Base-by-base conservation (phyloP, 1,140 invertebrate genomes). In the Zaprionus vittiger region DNA sequence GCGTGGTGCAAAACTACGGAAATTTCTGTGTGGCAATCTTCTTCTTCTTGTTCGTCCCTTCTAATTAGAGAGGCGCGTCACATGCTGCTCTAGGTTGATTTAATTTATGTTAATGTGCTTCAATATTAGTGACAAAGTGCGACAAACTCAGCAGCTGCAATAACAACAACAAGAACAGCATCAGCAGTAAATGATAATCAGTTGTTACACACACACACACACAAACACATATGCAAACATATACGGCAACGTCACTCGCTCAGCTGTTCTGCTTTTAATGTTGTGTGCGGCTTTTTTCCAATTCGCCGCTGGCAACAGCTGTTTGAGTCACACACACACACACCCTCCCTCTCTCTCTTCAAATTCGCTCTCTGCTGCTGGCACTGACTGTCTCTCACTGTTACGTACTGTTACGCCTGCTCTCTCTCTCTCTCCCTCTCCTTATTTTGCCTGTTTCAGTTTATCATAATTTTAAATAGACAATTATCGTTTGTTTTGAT, bases 391-490 rank as follows among this genome's bases (percentile, higher is more conserved):
- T 49, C 63, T 20, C 24, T 28, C 26, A 28, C 41, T 26, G n/a
- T 52, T 47, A 47, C 41, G 41, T 47, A 9, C n/a, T 47, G 41
- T 47, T 47, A 17, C 55, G 12, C 24, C 38, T 7, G n/a, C 74
- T 22, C 55, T 71, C 52, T 31, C 28, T 31, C 28, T 63, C 62
- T 44, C 44, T 57, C 64, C 52, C 65, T 15, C 54, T 80, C 67
- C 20, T n/a, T 47, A 79, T n/a, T 1, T n/a, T 47, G 37, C 31
- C 31, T 34, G 31, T 34, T 34, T 34, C 31, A 47, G 77, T 91
- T 91, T 89, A 89, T 91, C 85, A 91, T 91, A 89, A 80, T 91
- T 91, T 91, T 91, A 91, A 91, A 85, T 91, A 82, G 84, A 82
- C 84, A 91, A 84, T 91, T 83, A 91, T 91, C 76, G 76, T 89